These are phyloP conservation scores for Oxyruncus cristatus DNA, from an alignment of 2,113 vertebrate genomes.

Conservation along the genomic window DNA sequence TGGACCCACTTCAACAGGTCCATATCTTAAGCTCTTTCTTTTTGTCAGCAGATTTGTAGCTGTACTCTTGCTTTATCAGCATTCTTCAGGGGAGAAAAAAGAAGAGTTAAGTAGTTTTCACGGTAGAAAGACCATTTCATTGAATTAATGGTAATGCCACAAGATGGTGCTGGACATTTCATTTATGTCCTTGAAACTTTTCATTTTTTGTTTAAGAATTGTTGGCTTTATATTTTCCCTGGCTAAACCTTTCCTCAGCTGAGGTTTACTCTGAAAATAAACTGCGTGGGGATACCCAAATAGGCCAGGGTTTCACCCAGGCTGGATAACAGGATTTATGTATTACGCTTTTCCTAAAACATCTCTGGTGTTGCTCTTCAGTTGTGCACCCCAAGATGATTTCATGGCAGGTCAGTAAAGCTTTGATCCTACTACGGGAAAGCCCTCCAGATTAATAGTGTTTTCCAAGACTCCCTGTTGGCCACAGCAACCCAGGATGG, in stretches of 20 bases:
- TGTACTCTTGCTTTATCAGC: background rate
- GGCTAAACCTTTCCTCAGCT: background rate
- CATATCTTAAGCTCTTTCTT: background rate
- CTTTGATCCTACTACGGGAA: background rate
- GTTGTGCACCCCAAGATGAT: background rate
- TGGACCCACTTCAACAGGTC: background rate
- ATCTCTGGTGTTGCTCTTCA: background rate
- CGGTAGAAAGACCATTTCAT: background rate
- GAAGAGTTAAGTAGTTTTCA: background rate
- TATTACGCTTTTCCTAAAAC: background rate
- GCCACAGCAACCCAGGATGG: background rate
- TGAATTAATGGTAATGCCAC: slow-evolving; percentile 23
- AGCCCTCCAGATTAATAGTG: background rate
- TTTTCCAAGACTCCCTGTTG: background rate
- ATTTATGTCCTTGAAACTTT: background rate
- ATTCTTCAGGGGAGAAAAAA: background rate
- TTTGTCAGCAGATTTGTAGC: background rate
- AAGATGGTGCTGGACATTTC: slow-evolving; percentile 43
- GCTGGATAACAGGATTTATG: background rate
- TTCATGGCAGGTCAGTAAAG: background rate
- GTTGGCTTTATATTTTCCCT: background rate
- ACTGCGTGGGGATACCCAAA: background rate
- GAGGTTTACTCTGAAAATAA: background rate
- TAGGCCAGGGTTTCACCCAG: background rate
- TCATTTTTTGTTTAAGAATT: background rate